Evolutionary conservation across 2,888 invertebrate genomes (phyloP), one percentile per base, ranked within the genome.

Genomic region (Gymnoscelis rufifasciata): DNA sequence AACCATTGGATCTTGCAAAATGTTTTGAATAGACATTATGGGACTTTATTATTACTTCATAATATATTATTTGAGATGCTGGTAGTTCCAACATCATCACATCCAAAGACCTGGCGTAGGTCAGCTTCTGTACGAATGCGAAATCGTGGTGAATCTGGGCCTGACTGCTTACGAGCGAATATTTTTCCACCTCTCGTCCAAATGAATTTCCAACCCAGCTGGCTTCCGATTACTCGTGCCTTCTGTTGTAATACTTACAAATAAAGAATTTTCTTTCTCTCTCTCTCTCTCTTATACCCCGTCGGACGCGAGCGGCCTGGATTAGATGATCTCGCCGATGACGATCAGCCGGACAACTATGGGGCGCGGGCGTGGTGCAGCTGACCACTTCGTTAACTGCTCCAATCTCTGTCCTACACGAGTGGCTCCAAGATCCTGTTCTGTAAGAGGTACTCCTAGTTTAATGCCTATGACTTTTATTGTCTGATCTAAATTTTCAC

Each of bases 111-210:
- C 13, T 27, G 38, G 10, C 14, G 26, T 1, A 38, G 26, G 11
- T 38, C 38, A 6, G 7, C 1, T 14, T 38, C 38, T 7, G 38
- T 7, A 1, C 38, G 38, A 11, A 38, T 38, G n/a, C 11, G 38
- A 13, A 19, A 15, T 7, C 38, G 38, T 8, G 38, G 38, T 1
- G 29, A 28, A 3, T 38, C 38, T 19, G 29, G 0, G 10, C 38
- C 29, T 4, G 12, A 11, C 2, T 29, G 38, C 19, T 7, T 38
- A 11, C 38, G 38, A 15, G 38, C 29, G 29, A 10, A 38, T 28
- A 38, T 27, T 27, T 10, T 15, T 38, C 38, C 38, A 38, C 10
- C 38, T n/a, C n/a, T n/a, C n/a, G n/a, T n/a, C n/a, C n/a, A n/a
- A n/a, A n/a, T n/a, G n/a, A n/a, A n/a, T n/a, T n/a, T n/a, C n/a